A percentile compares a stretch with the other conserved stretches of the same genome.
Evolutionary conservation across 2,888 invertebrate species (phyloP).

Genomic region (Nemotelus pantherinus): DNA sequence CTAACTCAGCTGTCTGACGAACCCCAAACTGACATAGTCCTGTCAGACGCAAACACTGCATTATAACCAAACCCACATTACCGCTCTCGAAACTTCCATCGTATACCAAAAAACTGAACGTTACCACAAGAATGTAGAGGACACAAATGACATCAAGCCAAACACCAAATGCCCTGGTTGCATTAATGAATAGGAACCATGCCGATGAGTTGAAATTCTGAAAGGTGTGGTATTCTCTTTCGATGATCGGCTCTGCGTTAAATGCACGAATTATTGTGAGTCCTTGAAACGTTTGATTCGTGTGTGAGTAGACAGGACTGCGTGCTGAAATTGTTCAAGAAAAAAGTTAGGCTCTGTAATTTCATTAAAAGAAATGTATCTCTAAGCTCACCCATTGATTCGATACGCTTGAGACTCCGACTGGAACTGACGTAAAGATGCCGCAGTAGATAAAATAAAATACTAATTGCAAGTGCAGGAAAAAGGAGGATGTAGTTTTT

Average conservation of each 20-base stretch:
- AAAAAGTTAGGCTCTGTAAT: conserved; percentile 49
- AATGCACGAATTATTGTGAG: conserved; percentile 81
- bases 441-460: conserved; percentile 70
- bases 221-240: conserved; percentile 71
- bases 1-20: conserved; percentile 85
- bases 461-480: conserved; percentile 69
- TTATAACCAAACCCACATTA: conserved; percentile 76
- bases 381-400: conserved; percentile 65
- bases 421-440: conserved; percentile 68
- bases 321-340: conserved; percentile 67
- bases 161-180: conserved; percentile 92
- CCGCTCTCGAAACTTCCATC: conserved; percentile 66
- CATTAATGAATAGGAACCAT: conserved; percentile 83
- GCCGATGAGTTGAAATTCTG: conserved; percentile 77
- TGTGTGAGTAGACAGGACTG: conserved; percentile 81
- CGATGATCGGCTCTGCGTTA: conserved; percentile 71
- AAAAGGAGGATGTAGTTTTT: conserved; percentile 72
- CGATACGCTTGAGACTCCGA: conserved; percentile 66
- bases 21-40: conserved; percentile 86
- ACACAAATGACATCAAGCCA: conserved; percentile 91
- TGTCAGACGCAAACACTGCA: conserved; percentile 75
- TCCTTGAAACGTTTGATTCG: conserved; percentile 80
- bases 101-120: conserved; percentile 82
- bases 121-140: conserved; percentile 84
- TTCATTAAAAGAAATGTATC: conserved; percentile 56